phyloP scores from a whole-genome alignment of 2,113 vertebrate species.

The Canis aureus region DNA sequence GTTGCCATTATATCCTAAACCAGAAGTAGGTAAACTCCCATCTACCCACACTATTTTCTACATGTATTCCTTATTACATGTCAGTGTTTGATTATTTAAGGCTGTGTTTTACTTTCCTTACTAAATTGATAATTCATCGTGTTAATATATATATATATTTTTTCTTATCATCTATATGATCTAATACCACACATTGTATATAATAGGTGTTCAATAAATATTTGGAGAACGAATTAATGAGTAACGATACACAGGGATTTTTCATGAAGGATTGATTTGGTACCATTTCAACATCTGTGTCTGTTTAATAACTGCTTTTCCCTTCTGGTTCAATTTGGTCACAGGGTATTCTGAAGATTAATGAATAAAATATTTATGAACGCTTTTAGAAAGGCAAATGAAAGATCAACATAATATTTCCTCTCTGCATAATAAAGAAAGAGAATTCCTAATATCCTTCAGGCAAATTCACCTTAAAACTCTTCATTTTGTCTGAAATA shows the following conservation, averaged over 20 bases:
- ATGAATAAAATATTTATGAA: constrained; percentile 83
- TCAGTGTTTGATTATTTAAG: neutral
- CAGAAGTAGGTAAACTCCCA: neutral
- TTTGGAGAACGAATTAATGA: constrained; percentile 41
- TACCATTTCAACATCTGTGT: constrained; percentile 70
- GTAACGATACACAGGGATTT: neutral
- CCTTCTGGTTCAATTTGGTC: constrained; percentile 75
- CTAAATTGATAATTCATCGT: neutral
- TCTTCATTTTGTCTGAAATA: constrained; percentile 76
- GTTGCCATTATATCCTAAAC: neutral
- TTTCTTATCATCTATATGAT: neutral
- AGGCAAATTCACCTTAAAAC: constrained; percentile 78
- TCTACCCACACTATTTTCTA: neutral
- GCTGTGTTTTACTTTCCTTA: neutral
- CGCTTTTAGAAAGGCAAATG: constrained; percentile 78
- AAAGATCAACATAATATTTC: constrained; percentile 84
- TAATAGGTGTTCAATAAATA: neutral
- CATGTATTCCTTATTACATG: neutral
- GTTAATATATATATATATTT: neutral
- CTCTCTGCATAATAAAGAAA: constrained; percentile 77
- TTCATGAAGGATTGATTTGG: constrained; percentile 54
- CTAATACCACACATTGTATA: neutral
- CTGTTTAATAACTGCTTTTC: constrained; percentile 73
- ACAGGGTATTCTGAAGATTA: constrained; percentile 77
- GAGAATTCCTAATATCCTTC: constrained; percentile 76